These are phyloP conservation scores for Spisula solida DNA, from an alignment of 2,888 invertebrate genomes.

Conservation along the genomic window DNA sequence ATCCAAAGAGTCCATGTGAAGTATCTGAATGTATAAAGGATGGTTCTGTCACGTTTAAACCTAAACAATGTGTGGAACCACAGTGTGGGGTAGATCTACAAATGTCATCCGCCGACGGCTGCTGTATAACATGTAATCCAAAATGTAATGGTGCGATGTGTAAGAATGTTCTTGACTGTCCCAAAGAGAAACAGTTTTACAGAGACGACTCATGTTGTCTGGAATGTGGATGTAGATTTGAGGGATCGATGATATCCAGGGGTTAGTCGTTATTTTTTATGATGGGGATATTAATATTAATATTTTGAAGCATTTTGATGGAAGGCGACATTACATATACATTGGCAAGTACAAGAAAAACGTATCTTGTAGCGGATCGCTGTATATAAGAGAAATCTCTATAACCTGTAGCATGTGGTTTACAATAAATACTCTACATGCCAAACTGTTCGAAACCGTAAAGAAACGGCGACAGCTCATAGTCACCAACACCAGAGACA, in stretches of 20 bases:
- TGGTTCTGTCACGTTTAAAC: conserved; percentile 1
- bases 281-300: no score
- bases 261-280: background rate
- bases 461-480: no score
- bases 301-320: no score
- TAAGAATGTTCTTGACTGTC: background rate
- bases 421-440: no score
- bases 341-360: no score
- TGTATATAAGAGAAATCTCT: no score
- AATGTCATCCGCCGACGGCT: background rate
- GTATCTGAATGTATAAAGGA: conserved; percentile 14
- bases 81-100: conserved; percentile 10
- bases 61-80: background rate
- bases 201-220: conserved; percentile 13
- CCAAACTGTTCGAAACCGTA: no score
- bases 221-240: conserved; percentile 26
- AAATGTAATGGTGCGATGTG: background rate
- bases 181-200: background rate
- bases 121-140: conserved; percentile 6
- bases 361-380: no score
- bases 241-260: conserved; percentile 10
- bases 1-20: conserved; percentile 28
- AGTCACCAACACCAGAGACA: no score
- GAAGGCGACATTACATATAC: no score
- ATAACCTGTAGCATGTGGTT: no score